Evolutionary conservation across 2,888 invertebrate genomes (phyloP).

Genomic region (Platypus cylindrus): DNA sequence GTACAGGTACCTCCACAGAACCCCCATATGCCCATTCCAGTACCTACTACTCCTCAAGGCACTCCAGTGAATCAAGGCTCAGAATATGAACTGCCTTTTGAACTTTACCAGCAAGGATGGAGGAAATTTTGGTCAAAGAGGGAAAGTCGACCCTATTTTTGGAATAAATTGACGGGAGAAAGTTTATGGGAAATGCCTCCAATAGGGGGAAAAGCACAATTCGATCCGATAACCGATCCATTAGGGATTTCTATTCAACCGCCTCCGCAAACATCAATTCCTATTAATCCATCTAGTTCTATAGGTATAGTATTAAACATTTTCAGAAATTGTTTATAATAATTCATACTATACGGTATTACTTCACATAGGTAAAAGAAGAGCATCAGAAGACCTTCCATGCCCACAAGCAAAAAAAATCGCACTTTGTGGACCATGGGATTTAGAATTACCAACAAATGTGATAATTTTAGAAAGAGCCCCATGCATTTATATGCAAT

Average conservation of each 20-base stretch:
- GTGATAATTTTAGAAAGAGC: constrained; percentile 79
- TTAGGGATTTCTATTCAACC: constrained; percentile 21
- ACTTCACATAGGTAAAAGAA: constrained; percentile 48
- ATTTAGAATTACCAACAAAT: constrained; percentile 86
- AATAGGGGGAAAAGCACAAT: constrained; percentile 62
- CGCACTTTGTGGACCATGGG: constrained; percentile 66
- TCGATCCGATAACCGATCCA: constrained; percentile 67
- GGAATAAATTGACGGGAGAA: constrained; percentile 91
- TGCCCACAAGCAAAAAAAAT: constrained; percentile 59
- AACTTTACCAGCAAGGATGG: constrained; percentile 76
- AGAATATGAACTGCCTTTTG: constrained; percentile 44
- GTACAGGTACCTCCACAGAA: constrained; percentile 28
- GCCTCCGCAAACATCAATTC: constrained; percentile 13
- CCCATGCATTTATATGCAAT: constrained; percentile 74
- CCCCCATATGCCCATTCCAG: constrained; percentile 40
- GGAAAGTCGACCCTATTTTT: constrained; percentile 90
- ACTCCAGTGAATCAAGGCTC: constrained; percentile 39
- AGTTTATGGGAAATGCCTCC: constrained; percentile 98
- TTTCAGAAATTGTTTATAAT: too few species aligned
- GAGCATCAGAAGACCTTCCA: constrained; percentile 62
- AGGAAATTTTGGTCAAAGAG: constrained; percentile 93
- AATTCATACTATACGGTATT: too few species aligned
- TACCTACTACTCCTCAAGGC: constrained; percentile 47
- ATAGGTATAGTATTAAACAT: constrained; percentile 32
- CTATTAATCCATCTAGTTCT: constrained; percentile 36